Conservation (phyloP, 1,140 invertebrate genomes). For the Pantala flavescens region DNA sequence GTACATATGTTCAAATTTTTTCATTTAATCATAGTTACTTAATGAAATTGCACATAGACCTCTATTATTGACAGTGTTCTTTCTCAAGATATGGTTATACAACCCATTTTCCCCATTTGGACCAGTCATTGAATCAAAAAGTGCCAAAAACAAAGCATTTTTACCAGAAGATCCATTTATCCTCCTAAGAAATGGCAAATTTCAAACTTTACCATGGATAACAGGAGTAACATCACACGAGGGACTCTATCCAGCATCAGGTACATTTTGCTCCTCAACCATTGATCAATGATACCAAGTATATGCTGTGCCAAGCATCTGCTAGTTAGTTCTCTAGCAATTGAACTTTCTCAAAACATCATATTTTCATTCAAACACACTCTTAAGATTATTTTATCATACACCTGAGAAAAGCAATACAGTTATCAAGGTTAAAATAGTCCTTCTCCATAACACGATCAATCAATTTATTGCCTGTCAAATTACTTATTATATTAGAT, state of each 20-base stretch:
- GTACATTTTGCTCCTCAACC: neutral
- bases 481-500: too few species aligned
- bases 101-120: conserved; percentile 53
- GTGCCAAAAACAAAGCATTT: neutral
- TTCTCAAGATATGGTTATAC: conserved; percentile 37
- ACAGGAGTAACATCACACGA: conserved; percentile 17
- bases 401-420: too few species aligned
- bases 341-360: too few species aligned
- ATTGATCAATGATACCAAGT: too few species aligned
- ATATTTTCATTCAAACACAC: too few species aligned
- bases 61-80: conserved; percentile 13
- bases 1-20: conserved; percentile 27
- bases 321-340: too few species aligned
- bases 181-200: neutral
- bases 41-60: conserved; percentile 15
- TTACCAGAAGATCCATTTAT: conserved; percentile 1
- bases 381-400: too few species aligned
- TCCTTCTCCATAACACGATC: too few species aligned
- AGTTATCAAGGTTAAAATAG: too few species aligned
- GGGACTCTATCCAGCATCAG: conserved; percentile 15
- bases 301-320: too few species aligned
- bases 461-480: too few species aligned
- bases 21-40: neutral
- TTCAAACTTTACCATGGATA: conserved; percentile 15
- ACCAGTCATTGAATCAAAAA: conserved; percentile 33